Base-by-base conservation (phyloP, 2,888 invertebrate genomes). In the Labia minor region DNA sequence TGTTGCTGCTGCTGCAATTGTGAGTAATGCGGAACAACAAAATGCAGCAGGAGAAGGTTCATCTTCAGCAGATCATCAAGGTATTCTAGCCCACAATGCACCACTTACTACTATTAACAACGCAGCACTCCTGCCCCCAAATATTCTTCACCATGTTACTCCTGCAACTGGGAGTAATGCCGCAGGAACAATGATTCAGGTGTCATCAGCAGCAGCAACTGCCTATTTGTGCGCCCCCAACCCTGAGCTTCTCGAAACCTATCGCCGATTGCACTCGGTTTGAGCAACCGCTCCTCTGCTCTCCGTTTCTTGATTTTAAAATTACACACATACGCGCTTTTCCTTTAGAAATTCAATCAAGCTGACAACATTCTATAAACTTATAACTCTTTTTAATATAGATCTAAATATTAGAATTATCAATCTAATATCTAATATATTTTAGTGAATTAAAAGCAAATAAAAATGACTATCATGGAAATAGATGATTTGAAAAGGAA, bases 51-150 rank as follows among this genome's bases (percentile, higher is more conserved):
- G 26, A 21, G 68, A 68, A 21, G 20, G 26, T 37, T 19, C 66
- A 14, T 62, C 62, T 20, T 19, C 65, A 10, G 65, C 21, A 64
- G 21, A 65, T 19, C 37, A 64, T 19, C 61, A 63, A 10, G 49
- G 62, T 11, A 20, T 65, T 20, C 61, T 69, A n/a, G 20, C 68
- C 49, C 65, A 68, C 65, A 65, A 62, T 65, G 66, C 61, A 26
- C 68, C 69, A 19, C 67, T 70, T 19, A 70, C 70, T 21, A 70
- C 70, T 21, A 69, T 70, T 61, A 69, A 69, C 65, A 70, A 69
- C 63, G 66, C 70, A 3, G 69, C 70, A 8, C 66, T 70, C 20
- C 65, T 70, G 8, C 64, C 70, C 16, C 68, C 70, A 21, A 68
- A 66, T 64, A 68, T 70, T 19, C 63, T 70, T n/a, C 70, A 70